Conservation (phyloP, 2,113 vertebrate species). For the Caretta caretta region DNA sequence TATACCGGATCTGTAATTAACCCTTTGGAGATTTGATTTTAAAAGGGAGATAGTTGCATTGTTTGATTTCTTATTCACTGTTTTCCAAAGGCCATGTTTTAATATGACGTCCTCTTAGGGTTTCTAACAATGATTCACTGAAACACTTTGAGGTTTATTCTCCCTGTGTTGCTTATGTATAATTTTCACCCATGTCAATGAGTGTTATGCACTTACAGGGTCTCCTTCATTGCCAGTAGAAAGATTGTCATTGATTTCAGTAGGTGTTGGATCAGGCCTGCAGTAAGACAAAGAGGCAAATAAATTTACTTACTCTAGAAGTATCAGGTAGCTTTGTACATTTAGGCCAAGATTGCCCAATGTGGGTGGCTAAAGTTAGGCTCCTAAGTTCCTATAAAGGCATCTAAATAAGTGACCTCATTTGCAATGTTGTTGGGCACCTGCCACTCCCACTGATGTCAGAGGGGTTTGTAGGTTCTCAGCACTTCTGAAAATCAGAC, state of each 20-base stretch:
- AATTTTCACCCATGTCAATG: background rate
- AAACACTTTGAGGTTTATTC: background rate
- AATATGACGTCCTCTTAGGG: background rate
- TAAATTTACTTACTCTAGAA: background rate
- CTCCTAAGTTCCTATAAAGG: background rate
- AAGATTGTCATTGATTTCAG: background rate
- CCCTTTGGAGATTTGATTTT: constrained; percentile 59
- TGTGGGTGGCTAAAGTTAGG: background rate
- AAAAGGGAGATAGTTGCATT: background rate
- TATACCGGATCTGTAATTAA: constrained; percentile 62
- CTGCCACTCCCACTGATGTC: background rate
- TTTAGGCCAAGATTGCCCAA: background rate
- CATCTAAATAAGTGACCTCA: background rate
- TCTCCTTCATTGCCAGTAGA: background rate
- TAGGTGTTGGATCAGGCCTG: background rate
- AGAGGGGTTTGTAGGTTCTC: background rate
- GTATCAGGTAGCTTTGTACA: background rate
- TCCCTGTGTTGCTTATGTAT: background rate
- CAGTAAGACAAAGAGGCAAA: background rate
- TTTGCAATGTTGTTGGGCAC: background rate
- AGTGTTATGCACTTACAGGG: background rate
- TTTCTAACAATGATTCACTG: background rate
- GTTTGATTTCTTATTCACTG: background rate
- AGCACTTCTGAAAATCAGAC: background rate
- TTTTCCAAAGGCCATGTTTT: background rate